These are phyloP conservation scores for Macquaria australasica DNA, from an alignment of 2,113 vertebrate genomes.

Conservation along the genomic window DNA sequence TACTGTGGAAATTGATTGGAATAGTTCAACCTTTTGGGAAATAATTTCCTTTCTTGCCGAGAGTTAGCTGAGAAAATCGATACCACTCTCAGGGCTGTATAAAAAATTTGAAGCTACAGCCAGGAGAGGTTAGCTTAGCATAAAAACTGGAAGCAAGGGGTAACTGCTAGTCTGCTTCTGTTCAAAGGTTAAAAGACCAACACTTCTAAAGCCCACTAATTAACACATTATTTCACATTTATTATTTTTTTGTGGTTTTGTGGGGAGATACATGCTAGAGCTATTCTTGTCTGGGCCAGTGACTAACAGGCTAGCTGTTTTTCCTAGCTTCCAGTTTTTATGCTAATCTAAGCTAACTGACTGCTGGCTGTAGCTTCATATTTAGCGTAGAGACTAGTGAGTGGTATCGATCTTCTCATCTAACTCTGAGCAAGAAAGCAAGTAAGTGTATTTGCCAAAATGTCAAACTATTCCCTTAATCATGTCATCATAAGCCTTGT, in stretches of 20 bases:
- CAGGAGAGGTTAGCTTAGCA: not conserved
- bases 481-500: not conserved
- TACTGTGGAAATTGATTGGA: not conserved
- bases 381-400: not conserved
- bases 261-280: no score
- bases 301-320: not conserved
- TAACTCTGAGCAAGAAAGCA: not conserved
- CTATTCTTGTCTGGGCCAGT: not conserved
- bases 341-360: not conserved
- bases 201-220: not conserved
- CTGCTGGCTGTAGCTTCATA: not conserved
- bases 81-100: not conserved
- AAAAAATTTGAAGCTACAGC: not conserved
- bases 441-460: not conserved
- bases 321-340: not conserved
- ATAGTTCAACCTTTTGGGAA: not conserved
- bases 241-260: not conserved
- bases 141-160: not conserved
- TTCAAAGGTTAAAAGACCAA: not conserved
- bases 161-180: not conserved
- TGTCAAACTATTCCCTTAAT: not conserved
- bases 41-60: not conserved
- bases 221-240: not conserved
- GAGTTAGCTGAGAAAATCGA: not conserved
- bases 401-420: not conserved